A percentile compares a stretch with the other conserved stretches of the same genome.
These are phyloP conservation scores for Melitaea cinxia DNA, from an alignment of 1,140 invertebrate species.

Conservation along the genomic window DNA sequence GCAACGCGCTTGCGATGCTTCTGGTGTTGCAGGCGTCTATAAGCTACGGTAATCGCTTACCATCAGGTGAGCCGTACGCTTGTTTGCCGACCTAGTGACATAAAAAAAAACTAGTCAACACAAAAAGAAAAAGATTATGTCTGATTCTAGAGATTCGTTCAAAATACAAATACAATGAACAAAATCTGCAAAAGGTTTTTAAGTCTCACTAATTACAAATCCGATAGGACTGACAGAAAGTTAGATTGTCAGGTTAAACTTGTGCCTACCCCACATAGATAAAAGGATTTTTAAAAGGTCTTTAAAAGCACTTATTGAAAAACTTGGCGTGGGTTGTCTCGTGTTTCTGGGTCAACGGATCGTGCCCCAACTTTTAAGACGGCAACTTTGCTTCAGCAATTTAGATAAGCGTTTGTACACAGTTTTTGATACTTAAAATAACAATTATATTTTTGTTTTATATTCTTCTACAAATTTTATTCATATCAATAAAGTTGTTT, in stretches of 20 bases:
- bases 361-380: conserved; percentile 48
- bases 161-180: background rate
- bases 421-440: conserved; percentile 19
- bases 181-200: background rate
- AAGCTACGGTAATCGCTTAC: no score
- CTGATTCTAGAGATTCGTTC: background rate
- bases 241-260: conserved; percentile 2
- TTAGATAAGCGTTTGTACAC: conserved; percentile 39
- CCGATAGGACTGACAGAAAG: background rate
- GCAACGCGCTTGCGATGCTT: no score
- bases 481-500: no score
- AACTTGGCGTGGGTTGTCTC: conserved; percentile 52
- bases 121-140: background rate
- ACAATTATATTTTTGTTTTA: conserved; percentile 21
- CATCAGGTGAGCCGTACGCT: no score
- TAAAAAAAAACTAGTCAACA: no score
- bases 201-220: conserved; percentile 2
- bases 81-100: no score
- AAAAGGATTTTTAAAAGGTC: conserved; percentile 36
- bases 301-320: conserved; percentile 67
- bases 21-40: no score
- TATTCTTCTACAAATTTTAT: background rate
- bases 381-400: conserved; percentile 53
- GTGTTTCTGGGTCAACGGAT: conserved; percentile 58
- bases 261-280: conserved; percentile 14